Percentiles rank a stretch among this genome's conserved stretches.
These are phyloP conservation scores for Porites divaricata DNA, from an alignment of 92 coral and sea anemone genomes.

Conservation along the genomic window DNA sequence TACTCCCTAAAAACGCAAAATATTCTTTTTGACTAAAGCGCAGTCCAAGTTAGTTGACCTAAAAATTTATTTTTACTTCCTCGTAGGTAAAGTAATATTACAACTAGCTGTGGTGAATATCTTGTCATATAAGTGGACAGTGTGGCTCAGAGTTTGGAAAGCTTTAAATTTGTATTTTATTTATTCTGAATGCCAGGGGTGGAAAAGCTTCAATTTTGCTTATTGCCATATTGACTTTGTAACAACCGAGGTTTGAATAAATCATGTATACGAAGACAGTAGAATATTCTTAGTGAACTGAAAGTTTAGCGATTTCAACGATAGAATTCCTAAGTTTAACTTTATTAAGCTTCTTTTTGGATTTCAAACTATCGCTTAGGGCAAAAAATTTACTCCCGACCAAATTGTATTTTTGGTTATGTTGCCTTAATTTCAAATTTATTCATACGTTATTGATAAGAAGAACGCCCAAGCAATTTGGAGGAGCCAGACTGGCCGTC, in stretches of 20 bases:
- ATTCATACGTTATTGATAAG: neutral
- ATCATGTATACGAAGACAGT: neutral
- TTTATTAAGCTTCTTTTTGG: no score
- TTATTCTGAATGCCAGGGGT: neutral
- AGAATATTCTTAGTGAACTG: neutral
- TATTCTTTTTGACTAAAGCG: neutral
- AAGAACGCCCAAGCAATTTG: neutral
- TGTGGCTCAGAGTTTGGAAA: neutral
- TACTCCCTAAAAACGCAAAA: neutral
- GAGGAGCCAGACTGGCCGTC: neutral
- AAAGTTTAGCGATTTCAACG: no score
- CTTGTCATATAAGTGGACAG: neutral
- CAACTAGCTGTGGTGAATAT: neutral
- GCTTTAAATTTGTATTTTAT: neutral
- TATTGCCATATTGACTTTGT: slow-evolving; percentile 14
- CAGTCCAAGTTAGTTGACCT: neutral
- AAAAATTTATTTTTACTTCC: no score
- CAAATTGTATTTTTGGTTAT: neutral
- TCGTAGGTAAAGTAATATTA: no score
- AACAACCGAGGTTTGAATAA: neutral
- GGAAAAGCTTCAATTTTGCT: neutral
- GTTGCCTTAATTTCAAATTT: neutral
- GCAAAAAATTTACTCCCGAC: neutral
- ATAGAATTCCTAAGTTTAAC: neutral
- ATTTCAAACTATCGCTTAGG: neutral